Evolutionary conservation across 2,113 vertebrate species (phyloP), one percentile per base, ranked within the genome.

Genomic region (Ginglymostoma cirratum): DNA sequence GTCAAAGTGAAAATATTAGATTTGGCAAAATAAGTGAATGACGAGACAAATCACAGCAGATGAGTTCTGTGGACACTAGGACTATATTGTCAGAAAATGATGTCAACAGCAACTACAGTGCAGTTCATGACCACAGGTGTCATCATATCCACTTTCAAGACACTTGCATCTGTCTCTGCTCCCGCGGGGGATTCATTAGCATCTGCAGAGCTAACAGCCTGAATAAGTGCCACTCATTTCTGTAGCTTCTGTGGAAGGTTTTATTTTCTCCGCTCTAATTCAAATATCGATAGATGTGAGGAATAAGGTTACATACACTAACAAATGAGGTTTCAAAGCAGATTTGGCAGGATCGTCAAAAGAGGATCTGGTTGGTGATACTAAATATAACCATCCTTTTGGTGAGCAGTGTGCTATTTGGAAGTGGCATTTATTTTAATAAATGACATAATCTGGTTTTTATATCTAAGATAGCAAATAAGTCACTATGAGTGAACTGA

Each of bases 181-280:
- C 94, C 94, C 94, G 38, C 67, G 69, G 42, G 38, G 66, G 10
- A 48, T 30, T 95, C 69, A 72, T 95, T 95, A 94, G 42, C 67
- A 72, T 95, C 94, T 72, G 94, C 72, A 19, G 94, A 72, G 42
- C 94, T 95, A 45, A 72, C 94, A 95, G 67, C 67, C 42, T 45
- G 67, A 95, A 72, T 69, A 94, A 94, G 92, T 94, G 92, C 92
- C n/a, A 48, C 67, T 95, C 42, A 95, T 95, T 95, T 95, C 67
- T 70, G 66, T 30, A 95, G 67, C 94, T 72, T 52, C 69, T 95
- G 67, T 48, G 42, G 67, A 72, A 72, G 66, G 69, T 69, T 94
- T 45, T 23, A 69, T 45, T 95, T 95, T 67, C 67, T 72, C 94
- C 52, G 67, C 42, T 48, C 21, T 69, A 69, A 72, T 72, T 69